Base-by-base conservation (phyloP, 2,797 vertebrate species). In the Antennarius maculatus region DNA sequence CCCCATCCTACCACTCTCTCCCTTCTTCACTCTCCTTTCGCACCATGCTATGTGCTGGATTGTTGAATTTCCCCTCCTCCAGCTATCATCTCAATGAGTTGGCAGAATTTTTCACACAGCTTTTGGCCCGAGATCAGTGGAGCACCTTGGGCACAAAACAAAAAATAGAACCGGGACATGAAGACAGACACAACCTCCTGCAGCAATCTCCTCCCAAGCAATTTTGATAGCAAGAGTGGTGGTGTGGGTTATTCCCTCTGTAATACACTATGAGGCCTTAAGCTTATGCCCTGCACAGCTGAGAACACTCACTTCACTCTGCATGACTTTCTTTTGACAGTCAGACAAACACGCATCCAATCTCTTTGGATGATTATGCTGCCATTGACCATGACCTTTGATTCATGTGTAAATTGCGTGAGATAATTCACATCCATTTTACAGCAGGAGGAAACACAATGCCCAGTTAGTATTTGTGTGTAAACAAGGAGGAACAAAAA, bases 161-260 rank as follows among this genome's bases (percentile, higher is more conserved):
- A 90, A 43, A 92, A 90, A 89, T 84, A 88, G 84, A 89, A 84
- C 65, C 45, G 41, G 72, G 81, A 82, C 51, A 52, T 43, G 48
- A 80, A 91, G 84, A 90, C 85, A 89, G 83, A 88, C 85, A 80
- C 77, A 80, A 80, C 81, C 82, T 87, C 89, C 84, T 41, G 73
- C 90, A 84, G 87, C 87, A 86, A 90, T 89, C 87, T 89, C 84
- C 88, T 92, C 87, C 84, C 74, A 67, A 89, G 86, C 89, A 90
- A 90, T 92, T 91, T 87, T 86, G 89, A 89, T 89, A 89, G 86
- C 75, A 59, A 43, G 79, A 79, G 78, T 83, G 84, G 78, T 64
- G 39, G 79, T 67, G 75, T 79, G 82, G 81, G 84, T 89, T 89
- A 87, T 89, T 90, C 86, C 86, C 69, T 86, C 79, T 76, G 79